These are phyloP conservation scores for Pteruthius melanotis DNA, from an alignment of 2,113 vertebrate species.

Conservation along the genomic window DNA sequence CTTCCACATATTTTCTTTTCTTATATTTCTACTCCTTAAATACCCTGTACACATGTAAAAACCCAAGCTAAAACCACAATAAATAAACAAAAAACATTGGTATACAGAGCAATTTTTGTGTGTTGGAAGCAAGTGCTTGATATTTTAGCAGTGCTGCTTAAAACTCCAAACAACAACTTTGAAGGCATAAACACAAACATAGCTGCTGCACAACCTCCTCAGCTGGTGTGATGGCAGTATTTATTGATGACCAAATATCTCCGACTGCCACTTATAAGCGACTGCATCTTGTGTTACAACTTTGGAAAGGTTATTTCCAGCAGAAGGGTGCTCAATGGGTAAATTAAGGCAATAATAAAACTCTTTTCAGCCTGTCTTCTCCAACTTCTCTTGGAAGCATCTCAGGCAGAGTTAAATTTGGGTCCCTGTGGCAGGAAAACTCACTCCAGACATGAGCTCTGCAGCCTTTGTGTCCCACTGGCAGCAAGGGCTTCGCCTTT, in stretches of 20 bases:
- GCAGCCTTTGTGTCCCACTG: neutral
- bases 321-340: neutral
- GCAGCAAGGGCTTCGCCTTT: neutral
- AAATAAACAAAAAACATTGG: slow-evolving; percentile 35
- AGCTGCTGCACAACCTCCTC: neutral
- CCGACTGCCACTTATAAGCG: neutral
- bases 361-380: neutral
- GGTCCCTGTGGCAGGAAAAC: neutral
- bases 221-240: neutral
- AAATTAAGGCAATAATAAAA: slow-evolving; percentile 21
- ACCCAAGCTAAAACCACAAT: slow-evolving; percentile 60
- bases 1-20: slow-evolving; percentile 19
- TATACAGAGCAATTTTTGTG: slow-evolving; percentile 52
- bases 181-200: neutral
- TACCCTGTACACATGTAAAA: slow-evolving; percentile 69
- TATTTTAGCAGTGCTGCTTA: neutral
- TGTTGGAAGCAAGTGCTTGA: slow-evolving; percentile 23
- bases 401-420: neutral
- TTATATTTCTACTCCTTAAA: slow-evolving; percentile 25
- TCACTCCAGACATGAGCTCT: neutral
- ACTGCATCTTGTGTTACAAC: neutral
- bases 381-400: neutral
- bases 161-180: neutral
- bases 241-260: neutral
- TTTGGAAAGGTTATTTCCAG: neutral